Evolutionary conservation across 2,113 vertebrate species (phyloP).

Genomic region (Tiliqua scincoides): DNA sequence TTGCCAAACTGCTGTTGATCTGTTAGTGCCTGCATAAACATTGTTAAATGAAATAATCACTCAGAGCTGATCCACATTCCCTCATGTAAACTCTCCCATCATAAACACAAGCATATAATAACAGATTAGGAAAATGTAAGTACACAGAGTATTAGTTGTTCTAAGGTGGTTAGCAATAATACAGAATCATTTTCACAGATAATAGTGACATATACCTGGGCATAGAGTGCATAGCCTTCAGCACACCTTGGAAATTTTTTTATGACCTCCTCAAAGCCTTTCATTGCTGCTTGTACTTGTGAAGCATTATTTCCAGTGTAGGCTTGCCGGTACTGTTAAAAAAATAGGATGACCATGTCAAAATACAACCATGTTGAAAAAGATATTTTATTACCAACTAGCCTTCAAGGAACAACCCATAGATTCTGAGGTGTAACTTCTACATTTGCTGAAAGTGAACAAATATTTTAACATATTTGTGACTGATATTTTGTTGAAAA

Average conservation of each 20-base stretch:
- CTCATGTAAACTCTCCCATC: neutral
- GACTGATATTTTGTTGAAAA: neutral
- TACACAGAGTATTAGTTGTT: slow-evolving; percentile 1
- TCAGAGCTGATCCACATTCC: accelerated
- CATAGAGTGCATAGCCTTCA: slow-evolving; percentile 96
- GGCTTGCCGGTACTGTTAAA: slow-evolving; percentile 92
- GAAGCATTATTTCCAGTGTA: slow-evolving; percentile 95
- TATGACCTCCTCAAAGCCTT: slow-evolving; percentile 96
- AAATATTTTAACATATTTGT: neutral
- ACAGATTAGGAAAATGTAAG: too few relatives aligned
- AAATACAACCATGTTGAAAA: neutral
- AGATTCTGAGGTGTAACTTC: neutral
- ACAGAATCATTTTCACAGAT: neutral
- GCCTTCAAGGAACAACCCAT: neutral
- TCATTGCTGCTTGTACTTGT: slow-evolving; percentile 95
- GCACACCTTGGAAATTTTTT: slow-evolving; percentile 94
- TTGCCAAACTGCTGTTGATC: slow-evolving; percentile 99
- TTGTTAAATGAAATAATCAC: neutral
- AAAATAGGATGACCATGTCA: slow-evolving; percentile 8
- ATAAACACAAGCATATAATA: neutral
- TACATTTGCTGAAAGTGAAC: neutral
- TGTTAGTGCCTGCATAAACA: slow-evolving; percentile 88
- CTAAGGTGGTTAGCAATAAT: neutral
- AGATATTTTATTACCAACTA: neutral
- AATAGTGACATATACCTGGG: slow-evolving; percentile 83